Base-by-base conservation (phyloP, 2,888 invertebrate genomes). In the Mythimna pallens region DNA sequence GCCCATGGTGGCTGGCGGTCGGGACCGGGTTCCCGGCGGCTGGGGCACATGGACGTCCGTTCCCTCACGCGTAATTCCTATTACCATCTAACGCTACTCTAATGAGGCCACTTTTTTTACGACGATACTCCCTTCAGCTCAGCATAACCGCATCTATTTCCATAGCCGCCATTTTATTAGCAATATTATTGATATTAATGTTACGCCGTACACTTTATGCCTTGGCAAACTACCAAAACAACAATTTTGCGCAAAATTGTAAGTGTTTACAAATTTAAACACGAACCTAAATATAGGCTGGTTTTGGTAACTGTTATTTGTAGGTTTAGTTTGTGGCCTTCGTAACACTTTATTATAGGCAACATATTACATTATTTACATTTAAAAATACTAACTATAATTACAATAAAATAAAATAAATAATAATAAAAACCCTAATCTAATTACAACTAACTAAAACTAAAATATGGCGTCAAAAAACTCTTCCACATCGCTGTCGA, bases 221-320 rank as follows among this genome's bases (percentile, higher is more conserved):
- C 20, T 69, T 86, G 86, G 87, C 77, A 9, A 0, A 1, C 0
- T 0, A 57, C 84, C 86, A 85, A 86, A 62, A 80, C 84, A 84
- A 83, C 82, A 86, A 83, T 87, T 88, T 87, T 81, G 79, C 76
- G 78, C 83, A 70, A 88, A 87, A 86, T 84, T 87, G 86, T 66
- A 78, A 85, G 85, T 87, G 82, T 87, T 87, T 84, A 86, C 80
- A 76, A 80, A 82, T 76, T 83, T 76, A 54, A 79, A 76, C 71
- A 62, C 65, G 59, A 52, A 58, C 52, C 65, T 75, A 73, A 73
- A 82, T 75, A 63, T 70, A 79, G 40, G 25, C 36, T 17, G n/a
- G 59, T 54, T 58, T 70, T 52, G 61, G 73, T 70, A 57, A 70
- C 50, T 25, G 25, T 9, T 64, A 65, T 30, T 73, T 64, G 12